Conservation (phyloP, 1,140 invertebrate species). For the Drosophila yakuba region DNA sequence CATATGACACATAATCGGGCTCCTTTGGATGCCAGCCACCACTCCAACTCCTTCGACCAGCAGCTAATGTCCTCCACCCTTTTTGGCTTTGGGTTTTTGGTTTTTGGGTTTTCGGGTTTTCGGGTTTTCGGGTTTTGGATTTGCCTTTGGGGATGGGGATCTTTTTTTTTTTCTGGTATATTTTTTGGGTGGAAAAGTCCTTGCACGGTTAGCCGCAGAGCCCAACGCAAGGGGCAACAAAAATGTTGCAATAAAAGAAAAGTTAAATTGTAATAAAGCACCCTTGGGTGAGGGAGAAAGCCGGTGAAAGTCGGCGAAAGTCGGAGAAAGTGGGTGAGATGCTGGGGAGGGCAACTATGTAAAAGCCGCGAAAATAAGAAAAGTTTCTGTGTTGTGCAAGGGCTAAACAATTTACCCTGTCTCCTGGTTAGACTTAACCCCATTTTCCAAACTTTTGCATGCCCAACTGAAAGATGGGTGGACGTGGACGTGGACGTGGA, state of each 20-base stretch:
- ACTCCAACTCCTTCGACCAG: slow-evolving; percentile 4
- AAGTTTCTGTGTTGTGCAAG: slow-evolving; percentile 60
- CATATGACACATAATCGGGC: slow-evolving; percentile 61
- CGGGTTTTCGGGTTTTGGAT: slow-evolving; percentile 29
- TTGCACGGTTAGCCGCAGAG: slow-evolving; percentile 61
- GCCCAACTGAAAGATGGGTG: neutral
- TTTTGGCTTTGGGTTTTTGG: slow-evolving; percentile 16
- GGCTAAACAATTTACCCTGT: slow-evolving; percentile 62
- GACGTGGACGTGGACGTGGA: neutral
- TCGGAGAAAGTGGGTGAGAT: slow-evolving; percentile 3
- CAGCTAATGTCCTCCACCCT: slow-evolving; percentile 42
- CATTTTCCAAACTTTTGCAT: slow-evolving; percentile 9
- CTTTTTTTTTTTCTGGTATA: neutral
- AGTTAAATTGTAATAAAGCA: slow-evolving; percentile 84
- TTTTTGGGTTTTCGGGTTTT: slow-evolving; percentile 12
- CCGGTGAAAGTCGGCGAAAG: slow-evolving; percentile 9
- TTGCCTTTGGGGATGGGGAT: slow-evolving; percentile 22
- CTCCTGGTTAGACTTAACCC: slow-evolving; percentile 6
- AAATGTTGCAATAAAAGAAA: slow-evolving; percentile 79
- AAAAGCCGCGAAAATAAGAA: slow-evolving; percentile 70
- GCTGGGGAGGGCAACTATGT: slow-evolving; percentile 26
- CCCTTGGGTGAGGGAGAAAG: slow-evolving; percentile 41
- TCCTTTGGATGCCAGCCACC: slow-evolving; percentile 6
- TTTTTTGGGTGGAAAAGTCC: slow-evolving; percentile 8
- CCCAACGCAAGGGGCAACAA: slow-evolving; percentile 53